Base-by-base conservation (phyloP, 2,888 invertebrate species). In the Bibio marci region DNA sequence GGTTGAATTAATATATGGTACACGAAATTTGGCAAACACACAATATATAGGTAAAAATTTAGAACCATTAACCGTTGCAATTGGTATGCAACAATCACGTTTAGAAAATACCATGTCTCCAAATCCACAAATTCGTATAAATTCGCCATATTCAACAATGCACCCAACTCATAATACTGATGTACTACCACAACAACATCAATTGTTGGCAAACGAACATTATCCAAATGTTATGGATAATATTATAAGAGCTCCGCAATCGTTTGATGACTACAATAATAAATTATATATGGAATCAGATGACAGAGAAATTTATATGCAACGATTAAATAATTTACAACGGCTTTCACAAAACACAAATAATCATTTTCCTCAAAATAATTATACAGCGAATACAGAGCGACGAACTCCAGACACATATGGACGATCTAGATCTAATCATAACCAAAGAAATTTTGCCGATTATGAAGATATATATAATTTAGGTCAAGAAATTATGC, bases 401-500 rank as follows among this genome's bases (percentile, higher is more conserved):
- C 69, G 85, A 47, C 67, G 85, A 46, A 85, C 85, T 1, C 85
- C 85, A 1, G 86, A 86, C 52, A 80, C 81, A 11, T 86, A 86
- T 52, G 81, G 83, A 2, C 64, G 80, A 44, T 75, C 79, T 2
- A 68, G 67, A 49, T 54, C 56, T 41, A 51, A 57, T 14, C 0
- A 50, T 52, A 18, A 18, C 11, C 11, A 55, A 52, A 28, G 61
- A 59, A 30, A 56, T 62, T 47, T 68, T 65, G 57, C 64, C 56
- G 83, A 85, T 53, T 85, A 85, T 52, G 83, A 85, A 62, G 85
- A 85, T 50, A 73, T 85, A 15, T 83, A 77, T 53, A 63, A 62
- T 44, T 52, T 60, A 47, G 68, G 53, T 47, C 66, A 47, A 52
- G 58, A 46, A 8, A 40, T 44, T 25, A 30, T 45, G 12, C 39